Evolutionary conservation across 1,140 invertebrate species (phyloP).

Genomic region (Akabosia matsudoensis): DNA sequence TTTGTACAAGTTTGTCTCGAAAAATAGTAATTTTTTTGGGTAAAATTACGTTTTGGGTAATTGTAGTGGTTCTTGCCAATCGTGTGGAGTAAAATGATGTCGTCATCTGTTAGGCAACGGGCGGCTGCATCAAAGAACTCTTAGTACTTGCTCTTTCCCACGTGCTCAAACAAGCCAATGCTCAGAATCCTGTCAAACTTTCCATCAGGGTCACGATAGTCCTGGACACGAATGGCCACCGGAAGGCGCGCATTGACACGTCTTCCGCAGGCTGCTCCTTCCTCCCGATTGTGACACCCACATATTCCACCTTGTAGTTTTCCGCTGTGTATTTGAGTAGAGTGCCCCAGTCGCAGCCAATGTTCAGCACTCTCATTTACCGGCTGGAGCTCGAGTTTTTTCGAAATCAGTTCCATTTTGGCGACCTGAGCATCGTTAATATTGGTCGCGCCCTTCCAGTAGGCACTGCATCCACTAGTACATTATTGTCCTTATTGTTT

Average conservation of each 20-base stretch:
- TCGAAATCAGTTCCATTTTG: slow-evolving; percentile 40
- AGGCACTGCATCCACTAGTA: not conserved
- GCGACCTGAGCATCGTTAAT: slow-evolving; percentile 41
- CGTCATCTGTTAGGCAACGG: not conserved
- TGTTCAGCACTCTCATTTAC: slow-evolving; percentile 47
- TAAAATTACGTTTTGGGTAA: not conserved
- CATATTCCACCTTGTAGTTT: slow-evolving; percentile 19
- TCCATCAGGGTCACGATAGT: not conserved
- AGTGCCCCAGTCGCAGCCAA: slow-evolving; percentile 49
- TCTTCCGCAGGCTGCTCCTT: not conserved
- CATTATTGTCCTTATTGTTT: no score
- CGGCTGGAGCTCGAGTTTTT: slow-evolving; percentile 44
- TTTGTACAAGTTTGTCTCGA: no score
- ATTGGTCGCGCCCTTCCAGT: not conserved
- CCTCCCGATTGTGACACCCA: slow-evolving; percentile 21
- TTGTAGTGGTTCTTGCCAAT: slow-evolving; percentile 34
- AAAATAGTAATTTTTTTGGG: no score
- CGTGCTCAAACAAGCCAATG: not conserved
- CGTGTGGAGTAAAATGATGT: slow-evolving; percentile 25
- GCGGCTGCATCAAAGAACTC: not conserved
- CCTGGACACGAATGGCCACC: slow-evolving; percentile 15
- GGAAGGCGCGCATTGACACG: slow-evolving; percentile 10
- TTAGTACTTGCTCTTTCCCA: not conserved
- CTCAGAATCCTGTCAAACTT: not conserved
- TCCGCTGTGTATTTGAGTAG: slow-evolving; percentile 26